phyloP scores from a whole-genome alignment of 2,113 vertebrate genomes.

The Cyanoramphus novaezelandiae region DNA sequence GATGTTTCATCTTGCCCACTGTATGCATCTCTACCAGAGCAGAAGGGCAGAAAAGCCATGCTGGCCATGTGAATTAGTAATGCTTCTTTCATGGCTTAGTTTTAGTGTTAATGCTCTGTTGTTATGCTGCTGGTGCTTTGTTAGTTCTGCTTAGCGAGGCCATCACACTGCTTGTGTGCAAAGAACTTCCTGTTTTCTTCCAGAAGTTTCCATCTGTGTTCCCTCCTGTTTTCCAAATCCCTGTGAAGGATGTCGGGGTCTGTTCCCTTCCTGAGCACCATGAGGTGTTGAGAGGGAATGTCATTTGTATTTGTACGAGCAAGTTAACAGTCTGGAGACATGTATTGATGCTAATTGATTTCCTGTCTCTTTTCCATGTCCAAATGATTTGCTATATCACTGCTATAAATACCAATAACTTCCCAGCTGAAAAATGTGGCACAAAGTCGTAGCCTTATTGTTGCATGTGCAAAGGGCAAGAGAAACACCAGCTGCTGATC shows the following conservation, averaged over 20 bases:
- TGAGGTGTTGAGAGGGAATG: background rate
- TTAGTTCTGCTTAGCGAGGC: background rate
- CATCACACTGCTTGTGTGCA: background rate
- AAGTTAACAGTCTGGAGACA: background rate
- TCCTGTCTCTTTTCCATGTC: conserved; percentile 32
- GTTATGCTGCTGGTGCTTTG: background rate
- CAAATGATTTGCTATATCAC: conserved; percentile 40
- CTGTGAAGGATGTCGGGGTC: background rate
- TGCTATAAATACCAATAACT: conserved; percentile 35
- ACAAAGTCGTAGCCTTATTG: background rate
- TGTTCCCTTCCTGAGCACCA: background rate
- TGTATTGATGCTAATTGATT: conserved; percentile 2
- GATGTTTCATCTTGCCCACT: background rate
- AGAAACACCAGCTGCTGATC: background rate
- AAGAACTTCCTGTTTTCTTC: background rate
- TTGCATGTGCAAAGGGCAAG: background rate
- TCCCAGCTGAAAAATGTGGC: background rate
- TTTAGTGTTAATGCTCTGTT: background rate
- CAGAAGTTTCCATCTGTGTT: background rate
- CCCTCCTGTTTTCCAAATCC: background rate
- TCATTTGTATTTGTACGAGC: background rate
- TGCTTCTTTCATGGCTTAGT: background rate
- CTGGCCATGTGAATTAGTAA: background rate
- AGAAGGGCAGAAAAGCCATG: background rate
- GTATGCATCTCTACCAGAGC: background rate